phyloP scores from a whole-genome alignment of 2,113 vertebrate species.

The Bagarius yarrelli region DNA sequence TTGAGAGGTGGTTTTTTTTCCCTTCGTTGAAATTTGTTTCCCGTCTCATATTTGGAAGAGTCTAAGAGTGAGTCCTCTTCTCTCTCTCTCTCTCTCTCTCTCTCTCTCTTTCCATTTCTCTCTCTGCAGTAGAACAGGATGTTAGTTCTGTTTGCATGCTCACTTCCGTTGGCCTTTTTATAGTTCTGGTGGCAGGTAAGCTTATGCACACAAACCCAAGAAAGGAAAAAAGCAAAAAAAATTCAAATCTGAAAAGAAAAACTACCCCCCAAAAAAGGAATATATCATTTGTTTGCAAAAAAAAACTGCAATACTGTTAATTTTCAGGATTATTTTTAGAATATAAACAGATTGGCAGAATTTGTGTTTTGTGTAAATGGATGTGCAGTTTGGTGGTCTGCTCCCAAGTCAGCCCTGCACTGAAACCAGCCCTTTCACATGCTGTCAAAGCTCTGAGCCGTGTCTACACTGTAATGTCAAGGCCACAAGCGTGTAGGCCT shows the following conservation, averaged over 20 bases:
- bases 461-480: conserved; percentile 50
- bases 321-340: neutral
- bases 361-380: neutral
- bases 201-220: neutral
- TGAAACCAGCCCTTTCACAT: conserved; percentile 67
- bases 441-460: conserved; percentile 54
- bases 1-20: neutral
- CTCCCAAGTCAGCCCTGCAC: conserved; percentile 27
- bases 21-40: conserved; percentile 22
- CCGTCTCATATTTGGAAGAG: conserved; percentile 37
- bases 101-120: conserved; percentile 36
- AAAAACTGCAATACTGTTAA: no score
- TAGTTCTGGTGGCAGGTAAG: conserved; percentile 20
- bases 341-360: neutral
- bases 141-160: conserved; percentile 34
- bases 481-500: conserved; percentile 28
- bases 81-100: conserved; percentile 40
- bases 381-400: neutral
- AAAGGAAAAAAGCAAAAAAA: no score
- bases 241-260: neutral
- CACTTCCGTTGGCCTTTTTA: conserved; percentile 39
- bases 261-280: neutral
- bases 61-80: conserved; percentile 10
- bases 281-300: neutral
- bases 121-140: conserved; percentile 48